Percentiles rank a stretch among this genome's conserved stretches.
Conservation (phyloP, 1,140 invertebrate genomes). For the Micrasema longulum region DNA sequence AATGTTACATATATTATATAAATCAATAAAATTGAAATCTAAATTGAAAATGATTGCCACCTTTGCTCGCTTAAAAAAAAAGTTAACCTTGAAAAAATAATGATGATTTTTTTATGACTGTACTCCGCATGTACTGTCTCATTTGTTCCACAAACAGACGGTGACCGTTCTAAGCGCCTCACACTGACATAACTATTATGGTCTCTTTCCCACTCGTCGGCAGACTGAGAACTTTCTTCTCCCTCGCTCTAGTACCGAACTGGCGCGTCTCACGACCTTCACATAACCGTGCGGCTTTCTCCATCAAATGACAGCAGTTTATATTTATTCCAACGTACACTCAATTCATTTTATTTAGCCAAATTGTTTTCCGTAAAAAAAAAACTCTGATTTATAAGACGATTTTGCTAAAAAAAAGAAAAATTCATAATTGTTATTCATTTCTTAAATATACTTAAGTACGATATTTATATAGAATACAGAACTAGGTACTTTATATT, state of each 20-base stretch:
- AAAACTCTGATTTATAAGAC: too few relatives aligned
- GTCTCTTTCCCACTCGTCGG: not conserved
- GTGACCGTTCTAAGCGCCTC: constrained; percentile 5
- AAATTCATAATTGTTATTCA: too few relatives aligned
- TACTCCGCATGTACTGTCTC: constrained; percentile 43
- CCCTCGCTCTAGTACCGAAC: constrained; percentile 26
- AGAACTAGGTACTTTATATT: too few relatives aligned
- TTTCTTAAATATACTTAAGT: too few relatives aligned
- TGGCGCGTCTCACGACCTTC: constrained; percentile 42
- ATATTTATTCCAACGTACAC: constrained; percentile 36
- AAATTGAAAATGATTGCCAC: too few relatives aligned
- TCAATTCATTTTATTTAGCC: constrained; percentile 2
- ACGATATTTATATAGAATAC: too few relatives aligned
- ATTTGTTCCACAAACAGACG: constrained; percentile 47
- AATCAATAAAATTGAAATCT: too few relatives aligned
- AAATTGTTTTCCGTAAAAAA: too few relatives aligned
- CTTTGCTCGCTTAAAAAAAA: too few relatives aligned
- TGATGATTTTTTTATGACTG: constrained; percentile 22
- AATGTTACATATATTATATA: too few relatives aligned
- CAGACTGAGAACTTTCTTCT: not conserved
- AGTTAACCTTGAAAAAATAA: constrained; percentile 27
- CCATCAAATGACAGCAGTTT: constrained; percentile 42
- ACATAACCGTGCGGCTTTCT: constrained; percentile 42
- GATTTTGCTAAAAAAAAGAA: too few relatives aligned
- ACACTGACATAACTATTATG: not conserved